Percentiles rank a stretch among this genome's conserved stretches.
phyloP scores from a whole-genome alignment of 2,888 invertebrate genomes.

The Spilarctia lutea region DNA sequence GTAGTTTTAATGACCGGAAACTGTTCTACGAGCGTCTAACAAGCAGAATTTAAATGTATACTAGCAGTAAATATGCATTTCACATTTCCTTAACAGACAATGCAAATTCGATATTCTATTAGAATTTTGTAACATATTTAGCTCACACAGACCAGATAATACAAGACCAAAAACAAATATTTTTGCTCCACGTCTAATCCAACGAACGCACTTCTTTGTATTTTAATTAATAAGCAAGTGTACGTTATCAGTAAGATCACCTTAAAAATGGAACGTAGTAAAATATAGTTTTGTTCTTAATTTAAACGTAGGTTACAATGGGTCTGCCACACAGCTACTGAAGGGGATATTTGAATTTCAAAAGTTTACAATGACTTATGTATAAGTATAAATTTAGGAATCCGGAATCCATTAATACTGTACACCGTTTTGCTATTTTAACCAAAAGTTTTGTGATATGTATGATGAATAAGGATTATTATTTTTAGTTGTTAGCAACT shows the following conservation, averaged over 20 bases:
- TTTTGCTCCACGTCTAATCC: no score
- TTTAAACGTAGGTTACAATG: neutral
- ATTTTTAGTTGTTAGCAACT: neutral
- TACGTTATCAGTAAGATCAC: no score
- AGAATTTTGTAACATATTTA: neutral
- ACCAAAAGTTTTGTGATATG: no score
- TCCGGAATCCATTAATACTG: no score
- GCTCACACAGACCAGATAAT: neutral
- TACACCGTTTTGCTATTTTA: no score
- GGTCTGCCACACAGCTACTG: neutral
- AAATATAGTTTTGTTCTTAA: no score
- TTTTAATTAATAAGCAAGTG: no score
- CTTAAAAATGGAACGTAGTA: neutral
- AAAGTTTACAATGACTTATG: neutral
- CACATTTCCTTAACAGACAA: neutral
- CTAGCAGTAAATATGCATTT: neutral
- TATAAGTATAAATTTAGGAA: no score
- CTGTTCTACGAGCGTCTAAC: neutral
- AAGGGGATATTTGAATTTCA: neutral
- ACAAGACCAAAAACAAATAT: neutral
- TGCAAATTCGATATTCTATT: neutral
- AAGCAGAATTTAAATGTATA: slow-evolving; percentile 6
- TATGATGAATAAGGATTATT: neutral
- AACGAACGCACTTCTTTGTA: no score
- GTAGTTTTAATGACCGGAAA: slow-evolving; percentile 7